A percentile compares a stretch with the other conserved stretches of the same genome.
These are phyloP conservation scores for Dryobota labecula DNA, from an alignment of 2,888 invertebrate species.

Conservation along the genomic window DNA sequence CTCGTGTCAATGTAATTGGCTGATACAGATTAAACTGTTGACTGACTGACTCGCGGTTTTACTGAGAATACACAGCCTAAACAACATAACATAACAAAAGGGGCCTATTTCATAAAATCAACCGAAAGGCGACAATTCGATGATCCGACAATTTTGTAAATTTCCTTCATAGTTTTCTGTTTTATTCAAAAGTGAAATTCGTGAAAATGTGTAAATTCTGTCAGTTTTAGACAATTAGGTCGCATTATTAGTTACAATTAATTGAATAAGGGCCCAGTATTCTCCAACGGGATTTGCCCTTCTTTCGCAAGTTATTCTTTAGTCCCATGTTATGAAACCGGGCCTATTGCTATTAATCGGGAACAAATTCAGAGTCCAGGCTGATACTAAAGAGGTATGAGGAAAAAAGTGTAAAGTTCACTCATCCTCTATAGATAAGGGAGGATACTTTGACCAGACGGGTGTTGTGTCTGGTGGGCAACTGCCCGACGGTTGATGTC, in stretches of 20 bases:
- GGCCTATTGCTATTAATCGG: not conserved
- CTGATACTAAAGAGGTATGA: no score
- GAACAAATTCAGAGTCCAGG: not conserved
- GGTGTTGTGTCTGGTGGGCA: no score
- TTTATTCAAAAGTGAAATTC: not conserved
- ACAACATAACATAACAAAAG: not conserved
- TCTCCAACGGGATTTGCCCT: not conserved
- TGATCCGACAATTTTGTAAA: not conserved
- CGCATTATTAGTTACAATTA: no score
- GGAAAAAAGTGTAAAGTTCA: no score
- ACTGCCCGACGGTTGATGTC: no score
- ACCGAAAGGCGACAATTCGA: not conserved
- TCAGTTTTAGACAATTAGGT: no score
- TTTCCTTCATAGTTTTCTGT: not conserved
- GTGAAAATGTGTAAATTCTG: no score
- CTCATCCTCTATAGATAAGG: no score
- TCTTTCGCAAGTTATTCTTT: not conserved
- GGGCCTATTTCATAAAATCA: not conserved
- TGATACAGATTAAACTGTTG: conserved; percentile 11
- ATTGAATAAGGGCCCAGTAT: not conserved
- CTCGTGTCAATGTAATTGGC: conserved; percentile 15
- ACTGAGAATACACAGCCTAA: not conserved
- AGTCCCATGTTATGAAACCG: not conserved
- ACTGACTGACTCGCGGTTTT: conserved; percentile 7
- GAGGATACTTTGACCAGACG: no score